Evolutionary conservation across 2,888 invertebrate genomes (phyloP).

Genomic region (Seira ritae): DNA sequence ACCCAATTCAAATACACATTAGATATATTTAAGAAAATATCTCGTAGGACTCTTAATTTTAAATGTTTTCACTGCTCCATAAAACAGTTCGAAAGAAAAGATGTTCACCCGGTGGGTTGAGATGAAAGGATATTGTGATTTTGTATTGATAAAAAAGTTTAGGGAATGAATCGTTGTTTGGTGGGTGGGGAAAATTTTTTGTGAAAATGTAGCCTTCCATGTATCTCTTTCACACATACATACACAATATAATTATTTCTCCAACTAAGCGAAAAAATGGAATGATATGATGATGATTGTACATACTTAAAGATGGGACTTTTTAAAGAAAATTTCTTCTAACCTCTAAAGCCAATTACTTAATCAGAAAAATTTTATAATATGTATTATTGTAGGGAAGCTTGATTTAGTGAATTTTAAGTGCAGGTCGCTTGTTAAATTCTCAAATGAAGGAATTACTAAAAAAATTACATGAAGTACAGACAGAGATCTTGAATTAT

Average conservation of each 20-base stretch:
- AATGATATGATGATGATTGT: too few relatives aligned
- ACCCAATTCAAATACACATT: too few relatives aligned
- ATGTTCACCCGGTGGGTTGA: too few relatives aligned
- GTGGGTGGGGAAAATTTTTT: constrained; percentile 41
- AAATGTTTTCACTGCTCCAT: neutral
- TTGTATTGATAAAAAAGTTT: neutral
- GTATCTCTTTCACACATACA: constrained; percentile 43
- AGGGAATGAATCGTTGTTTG: too few relatives aligned
- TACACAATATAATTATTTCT: neutral
- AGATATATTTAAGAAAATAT: too few relatives aligned
- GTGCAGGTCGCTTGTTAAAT: neutral
- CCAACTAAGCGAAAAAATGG: too few relatives aligned
- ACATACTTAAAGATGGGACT: too few relatives aligned
- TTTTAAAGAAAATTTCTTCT: too few relatives aligned
- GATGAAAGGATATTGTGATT: neutral
- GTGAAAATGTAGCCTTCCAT: constrained; percentile 62
- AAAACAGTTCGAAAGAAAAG: too few relatives aligned
- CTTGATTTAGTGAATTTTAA: neutral
- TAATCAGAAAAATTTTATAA: neutral
- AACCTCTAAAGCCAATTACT: neutral
- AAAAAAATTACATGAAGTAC: neutral
- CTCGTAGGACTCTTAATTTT: too few relatives aligned
- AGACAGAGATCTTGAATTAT: neutral
- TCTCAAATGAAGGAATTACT: neutral
- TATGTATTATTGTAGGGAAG: neutral